Conservation (phyloP, 2,113 vertebrate species). For the Ptyas mucosa region DNA sequence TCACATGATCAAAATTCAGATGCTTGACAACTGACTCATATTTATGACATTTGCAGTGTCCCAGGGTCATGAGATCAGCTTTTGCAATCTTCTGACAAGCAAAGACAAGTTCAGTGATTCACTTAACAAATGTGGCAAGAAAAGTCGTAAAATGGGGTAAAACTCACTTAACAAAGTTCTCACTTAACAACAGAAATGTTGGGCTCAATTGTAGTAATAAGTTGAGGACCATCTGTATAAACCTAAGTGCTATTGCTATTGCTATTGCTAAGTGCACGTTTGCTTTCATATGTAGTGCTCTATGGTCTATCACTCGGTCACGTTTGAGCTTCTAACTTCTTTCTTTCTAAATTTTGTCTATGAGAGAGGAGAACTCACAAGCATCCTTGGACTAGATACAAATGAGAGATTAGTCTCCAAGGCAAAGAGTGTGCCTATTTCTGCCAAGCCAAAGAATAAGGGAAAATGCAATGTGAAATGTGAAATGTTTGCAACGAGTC, state of each 20-base stretch:
- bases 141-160: too few species aligned
- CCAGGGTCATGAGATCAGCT: too few species aligned
- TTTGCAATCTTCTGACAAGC: too few species aligned
- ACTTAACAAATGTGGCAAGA: too few species aligned
- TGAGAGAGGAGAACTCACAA: background rate
- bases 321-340: background rate
- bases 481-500: slow-evolving; percentile 18
- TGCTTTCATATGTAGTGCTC: background rate
- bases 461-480: background rate
- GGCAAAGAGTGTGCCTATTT: background rate
- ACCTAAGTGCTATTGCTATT: background rate
- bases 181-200: too few species aligned
- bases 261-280: background rate
- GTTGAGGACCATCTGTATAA: background rate
- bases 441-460: slow-evolving; percentile 17
- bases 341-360: background rate
- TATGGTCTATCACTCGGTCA: background rate
- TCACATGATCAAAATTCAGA: too few species aligned
- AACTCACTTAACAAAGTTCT: too few species aligned
- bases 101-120: too few species aligned
- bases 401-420: background rate
- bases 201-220: too few species aligned
- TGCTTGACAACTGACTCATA: too few species aligned
- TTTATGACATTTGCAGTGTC: too few species aligned
- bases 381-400: background rate